Conservation (phyloP, 2,888 invertebrate species). For the Limnephilus lunatus region DNA sequence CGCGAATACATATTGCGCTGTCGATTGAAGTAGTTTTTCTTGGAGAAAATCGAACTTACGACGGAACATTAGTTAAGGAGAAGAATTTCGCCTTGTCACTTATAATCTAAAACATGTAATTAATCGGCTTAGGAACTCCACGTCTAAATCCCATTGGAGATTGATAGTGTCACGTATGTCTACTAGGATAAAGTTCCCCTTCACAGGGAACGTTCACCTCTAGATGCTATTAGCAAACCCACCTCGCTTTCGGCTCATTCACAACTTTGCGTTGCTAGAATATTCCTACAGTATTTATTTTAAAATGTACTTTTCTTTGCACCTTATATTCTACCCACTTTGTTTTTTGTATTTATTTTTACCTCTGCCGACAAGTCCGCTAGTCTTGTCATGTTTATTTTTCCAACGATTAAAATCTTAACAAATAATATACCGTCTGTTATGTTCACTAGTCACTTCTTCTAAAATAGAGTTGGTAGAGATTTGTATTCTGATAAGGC, state of each 20-base stretch:
- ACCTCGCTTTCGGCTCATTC: not conserved
- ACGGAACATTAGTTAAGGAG: not conserved
- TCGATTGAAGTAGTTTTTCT: not conserved
- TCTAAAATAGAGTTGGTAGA: not conserved
- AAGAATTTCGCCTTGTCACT: constrained; percentile 2
- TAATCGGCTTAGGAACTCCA: constrained; percentile 7
- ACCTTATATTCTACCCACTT: not conserved
- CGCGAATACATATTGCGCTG: not conserved
- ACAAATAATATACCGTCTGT: not conserved
- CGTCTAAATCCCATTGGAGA: constrained; percentile 35
- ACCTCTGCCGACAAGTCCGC: not conserved
- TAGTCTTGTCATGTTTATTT: not conserved
- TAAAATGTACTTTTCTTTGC: not conserved
- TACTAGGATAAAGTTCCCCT: constrained; percentile 31
- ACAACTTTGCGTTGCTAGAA: not conserved
- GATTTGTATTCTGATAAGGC: constrained; percentile 19
- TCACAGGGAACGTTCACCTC: constrained; percentile 32
- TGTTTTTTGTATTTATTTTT: not conserved
- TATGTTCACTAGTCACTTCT: not conserved
- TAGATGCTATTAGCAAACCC: constrained; percentile 10
- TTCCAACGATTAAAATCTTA: not conserved
- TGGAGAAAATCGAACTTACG: not conserved
- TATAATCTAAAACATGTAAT: not conserved
- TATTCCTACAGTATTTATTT: not conserved
- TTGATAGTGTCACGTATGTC: constrained; percentile 37